Percentiles rank a stretch among this genome's conserved stretches.
phyloP scores from a whole-genome alignment of 2,888 invertebrate species.

The Cephus pulcher region DNA sequence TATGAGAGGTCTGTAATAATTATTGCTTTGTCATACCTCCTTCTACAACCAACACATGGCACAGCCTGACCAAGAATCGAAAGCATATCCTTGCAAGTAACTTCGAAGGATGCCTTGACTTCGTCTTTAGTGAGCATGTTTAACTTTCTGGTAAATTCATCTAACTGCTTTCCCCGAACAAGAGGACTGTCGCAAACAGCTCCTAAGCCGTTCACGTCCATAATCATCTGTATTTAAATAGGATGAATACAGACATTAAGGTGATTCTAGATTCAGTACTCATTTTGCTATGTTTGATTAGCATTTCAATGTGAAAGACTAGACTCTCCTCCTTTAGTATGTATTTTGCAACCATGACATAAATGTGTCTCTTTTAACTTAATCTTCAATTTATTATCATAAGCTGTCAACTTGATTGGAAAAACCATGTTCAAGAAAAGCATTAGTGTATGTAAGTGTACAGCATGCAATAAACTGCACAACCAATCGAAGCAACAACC shows the following conservation, averaged over 20 bases:
- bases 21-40: slow-evolving; percentile 73
- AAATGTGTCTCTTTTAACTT: not conserved
- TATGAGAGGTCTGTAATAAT: slow-evolving; percentile 5
- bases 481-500: not conserved
- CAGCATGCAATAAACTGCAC: not conserved
- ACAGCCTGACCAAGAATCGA: slow-evolving; percentile 90
- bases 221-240: slow-evolving; percentile 80
- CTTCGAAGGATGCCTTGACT: slow-evolving; percentile 83
- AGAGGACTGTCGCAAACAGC: slow-evolving; percentile 85
- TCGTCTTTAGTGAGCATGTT: slow-evolving; percentile 82
- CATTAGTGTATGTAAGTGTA: not conserved
- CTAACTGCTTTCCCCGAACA: slow-evolving; percentile 84
- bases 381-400: not conserved
- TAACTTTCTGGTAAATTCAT: slow-evolving; percentile 87
- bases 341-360: not conserved
- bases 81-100: slow-evolving; percentile 84
- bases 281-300: not conserved
- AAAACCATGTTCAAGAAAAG: not conserved
- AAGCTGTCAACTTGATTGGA: not conserved
- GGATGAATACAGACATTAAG: not conserved
- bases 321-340: not conserved
- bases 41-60: slow-evolving; percentile 93
- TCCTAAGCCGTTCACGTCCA: slow-evolving; percentile 90
- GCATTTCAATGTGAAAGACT: not conserved
- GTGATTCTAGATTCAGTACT: not conserved